Base-by-base conservation (phyloP, 2,888 invertebrate genomes). In the Drosophila koepferae region DNA sequence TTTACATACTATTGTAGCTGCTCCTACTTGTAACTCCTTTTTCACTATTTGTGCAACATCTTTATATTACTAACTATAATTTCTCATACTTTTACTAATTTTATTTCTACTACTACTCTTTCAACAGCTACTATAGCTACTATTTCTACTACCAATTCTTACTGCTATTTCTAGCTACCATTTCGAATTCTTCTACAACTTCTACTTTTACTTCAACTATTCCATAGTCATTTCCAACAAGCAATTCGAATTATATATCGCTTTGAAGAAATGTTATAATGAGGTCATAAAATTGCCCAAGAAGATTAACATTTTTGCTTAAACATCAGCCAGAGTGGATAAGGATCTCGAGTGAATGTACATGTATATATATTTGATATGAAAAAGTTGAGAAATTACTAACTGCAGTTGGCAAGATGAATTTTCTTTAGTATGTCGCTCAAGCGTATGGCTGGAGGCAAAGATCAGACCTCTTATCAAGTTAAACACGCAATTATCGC, bases 401-500 rank as follows among this genome's bases (percentile, higher is more conserved):
- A 23, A 48, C 40, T 48, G 63, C 12, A 53, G 43, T 56, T 43
- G 67, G 12, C 43, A 51, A 51, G 69, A 69, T 68, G 69, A 51
- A 18, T 34, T 59, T 53, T 28, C 53, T 28, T 18, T 18, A 18
- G 48, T 28, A 41, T 36, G 66, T 67, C 41, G 66, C 68, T 67
- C 54, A 70, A 41, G n/a, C 40, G 48, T 62, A 56, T 44, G 43
- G 34, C 41, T 40, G 44, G 28, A 63, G 55, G 51, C 56, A 63
- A 53, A 71, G 72, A 71, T 71, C 72, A 71, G 63, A 53, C 43
- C 62, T 70, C 83, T 86, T 86, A 77, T 82, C 70, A 82, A 79
- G 76, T 70, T 87, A 77, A 87, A 73, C 77, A 80, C 74, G 78
- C 81, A 81, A 81, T 90, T 86, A 84, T 83, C 89, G 89, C 86